phyloP scores from a whole-genome alignment of 2,797 vertebrate genomes.

The Thaleichthys pacificus region DNA sequence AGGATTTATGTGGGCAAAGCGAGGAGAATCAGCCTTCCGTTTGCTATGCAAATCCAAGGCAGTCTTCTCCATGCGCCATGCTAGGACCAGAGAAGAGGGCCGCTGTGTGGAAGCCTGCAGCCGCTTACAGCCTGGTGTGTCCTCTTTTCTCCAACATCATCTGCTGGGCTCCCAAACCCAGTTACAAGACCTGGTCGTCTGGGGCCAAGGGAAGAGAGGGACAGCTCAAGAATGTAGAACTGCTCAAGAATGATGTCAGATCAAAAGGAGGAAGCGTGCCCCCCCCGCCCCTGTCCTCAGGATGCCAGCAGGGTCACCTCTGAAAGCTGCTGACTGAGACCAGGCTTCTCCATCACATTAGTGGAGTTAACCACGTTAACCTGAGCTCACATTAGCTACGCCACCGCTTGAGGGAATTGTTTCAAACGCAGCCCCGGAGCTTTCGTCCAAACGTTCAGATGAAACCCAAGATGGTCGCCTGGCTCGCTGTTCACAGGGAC shows the following conservation, averaged over 20 bases:
- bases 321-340: constrained; percentile 29
- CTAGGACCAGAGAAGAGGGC: constrained; percentile 1
- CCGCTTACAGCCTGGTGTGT: constrained; percentile 22
- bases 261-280: too few species aligned
- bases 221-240: background rate
- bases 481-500: background rate
- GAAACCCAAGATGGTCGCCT: constrained; percentile 21
- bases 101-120: background rate
- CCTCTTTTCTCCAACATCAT: constrained; percentile 17
- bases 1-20: constrained; percentile 37
- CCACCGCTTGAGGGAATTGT: constrained; percentile 22
- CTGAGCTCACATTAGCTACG: constrained; percentile 14
- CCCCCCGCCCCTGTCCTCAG: background rate
- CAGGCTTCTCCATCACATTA: constrained; percentile 23
- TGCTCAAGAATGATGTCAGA: too few species aligned
- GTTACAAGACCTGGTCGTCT: constrained; percentile 26
- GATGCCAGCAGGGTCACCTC: constrained; percentile 11
- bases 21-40: constrained; percentile 25
- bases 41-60: constrained; percentile 42
- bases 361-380: constrained; percentile 34
- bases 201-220: background rate
- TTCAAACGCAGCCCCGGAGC: background rate
- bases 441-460: constrained; percentile 36
- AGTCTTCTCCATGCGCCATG: constrained; percentile 15
- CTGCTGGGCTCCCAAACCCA: constrained; percentile 8